Percentiles rank a stretch among this genome's conserved stretches.
Conservation (phyloP, 1,140 invertebrate genomes). For the Micrasema minimum region DNA sequence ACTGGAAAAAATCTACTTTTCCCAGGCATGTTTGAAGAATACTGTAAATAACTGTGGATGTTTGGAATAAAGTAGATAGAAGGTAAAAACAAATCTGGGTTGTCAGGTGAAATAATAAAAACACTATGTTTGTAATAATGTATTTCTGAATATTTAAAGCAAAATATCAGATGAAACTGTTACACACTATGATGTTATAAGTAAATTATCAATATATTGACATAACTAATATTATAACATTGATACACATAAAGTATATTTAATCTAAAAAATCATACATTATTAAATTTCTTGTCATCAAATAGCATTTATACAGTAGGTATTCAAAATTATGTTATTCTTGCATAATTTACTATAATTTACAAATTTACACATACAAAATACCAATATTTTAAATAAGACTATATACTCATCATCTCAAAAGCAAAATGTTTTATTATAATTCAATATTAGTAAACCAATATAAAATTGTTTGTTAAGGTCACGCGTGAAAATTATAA, state of each 20-base stretch:
- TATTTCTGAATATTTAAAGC: slow-evolving; percentile 39
- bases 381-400: slow-evolving; percentile 40
- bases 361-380: slow-evolving; percentile 40
- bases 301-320: slow-evolving; percentile 31
- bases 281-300: slow-evolving; percentile 23
- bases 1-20: no score
- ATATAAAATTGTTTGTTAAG: slow-evolving; percentile 37
- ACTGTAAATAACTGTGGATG: no score
- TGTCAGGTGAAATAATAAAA: slow-evolving; percentile 4
- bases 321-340: slow-evolving; percentile 31
- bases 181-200: slow-evolving; percentile 27
- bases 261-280: slow-evolving; percentile 33
- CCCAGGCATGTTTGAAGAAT: no score
- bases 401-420: slow-evolving; percentile 32
- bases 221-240: slow-evolving; percentile 36
- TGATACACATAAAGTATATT: slow-evolving; percentile 33
- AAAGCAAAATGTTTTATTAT: slow-evolving; percentile 26
- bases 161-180: slow-evolving; percentile 39
- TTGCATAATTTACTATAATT: slow-evolving; percentile 40
- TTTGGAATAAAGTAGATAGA: no score
- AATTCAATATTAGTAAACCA: slow-evolving; percentile 38
- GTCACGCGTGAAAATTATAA: slow-evolving; percentile 33
- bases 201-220: slow-evolving; percentile 39
- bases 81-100: neutral
- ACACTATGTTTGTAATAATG: slow-evolving; percentile 25